Evolutionary conservation across 2,113 vertebrate species (phyloP).

Genomic region (Xyrauchen texanus): DNA sequence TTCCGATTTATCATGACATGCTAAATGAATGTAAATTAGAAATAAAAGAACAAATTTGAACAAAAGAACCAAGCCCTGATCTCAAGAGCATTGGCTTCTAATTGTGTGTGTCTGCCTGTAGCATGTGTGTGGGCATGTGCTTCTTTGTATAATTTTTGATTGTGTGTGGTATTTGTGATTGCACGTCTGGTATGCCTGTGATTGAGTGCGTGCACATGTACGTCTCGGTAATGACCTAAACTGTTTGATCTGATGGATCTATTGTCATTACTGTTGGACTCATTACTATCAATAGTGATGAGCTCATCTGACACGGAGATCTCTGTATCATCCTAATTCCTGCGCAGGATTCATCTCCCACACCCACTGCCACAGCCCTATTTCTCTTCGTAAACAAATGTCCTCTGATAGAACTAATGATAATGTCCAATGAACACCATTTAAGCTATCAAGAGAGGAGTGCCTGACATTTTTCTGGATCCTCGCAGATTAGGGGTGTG

Average conservation of each 20-base stretch:
- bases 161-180: constrained; percentile 36
- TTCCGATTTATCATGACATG: no score
- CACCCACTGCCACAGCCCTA: constrained; percentile 50
- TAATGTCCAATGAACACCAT: constrained; percentile 10
- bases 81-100: neutral
- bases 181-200: constrained; percentile 40
- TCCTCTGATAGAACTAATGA: constrained; percentile 38
- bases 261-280: constrained; percentile 31
- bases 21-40: no score
- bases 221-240: constrained; percentile 37
- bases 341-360: constrained; percentile 49
- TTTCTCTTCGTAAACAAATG: constrained; percentile 36
- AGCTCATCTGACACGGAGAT: constrained; percentile 25
- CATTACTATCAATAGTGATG: constrained; percentile 47
- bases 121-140: constrained; percentile 17
- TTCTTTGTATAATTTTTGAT: constrained; percentile 26
- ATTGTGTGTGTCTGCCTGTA: neutral
- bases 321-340: constrained; percentile 15
- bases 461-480: no score
- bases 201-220: constrained; percentile 29
- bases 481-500: neutral
- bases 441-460: no score
- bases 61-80: neutral
- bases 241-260: constrained; percentile 46
- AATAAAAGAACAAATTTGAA: neutral